Evolutionary conservation across 2,888 invertebrate species (phyloP), one percentile per base, ranked within the genome.

Genomic region (Drosophila heteroneura): DNA sequence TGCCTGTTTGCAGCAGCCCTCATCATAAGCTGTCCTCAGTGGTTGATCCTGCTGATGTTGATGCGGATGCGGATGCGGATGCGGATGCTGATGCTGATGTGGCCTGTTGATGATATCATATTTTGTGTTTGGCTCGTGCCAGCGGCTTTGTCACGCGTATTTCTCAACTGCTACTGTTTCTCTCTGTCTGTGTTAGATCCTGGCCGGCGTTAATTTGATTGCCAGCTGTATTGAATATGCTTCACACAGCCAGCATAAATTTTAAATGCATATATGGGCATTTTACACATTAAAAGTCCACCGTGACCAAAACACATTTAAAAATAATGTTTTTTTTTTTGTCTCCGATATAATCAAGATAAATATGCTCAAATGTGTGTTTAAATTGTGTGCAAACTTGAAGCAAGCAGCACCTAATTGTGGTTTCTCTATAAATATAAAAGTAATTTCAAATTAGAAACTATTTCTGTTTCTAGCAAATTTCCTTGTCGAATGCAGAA

Each of bases 71-170:
- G 5, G 41, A 41, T 71, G 74, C 6, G n/a, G n/a, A n/a, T n/a
- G n/a, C n/a, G n/a, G n/a, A n/a, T n/a, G 63, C 1, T 41, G 56
- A 37, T 68, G 74, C 7, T 35, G 65, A 22, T 59, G 65, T 58
- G 52, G 68, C 44, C 14, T 63, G 67, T 35, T 70, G 78, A 81
- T 77, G 77, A 69, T 81, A 88, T 85, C 83, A 65, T 60, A 62
- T 82, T 75, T 66, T 81, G 67, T 57, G 12, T 22, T 39, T 41
- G 76, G 78, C 86, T 83, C 90, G 86, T 87, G 86, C 82, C 86
- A 71, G 60, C 63, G 72, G 58, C 81, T 71, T 70, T 83, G 86
- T 79, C 90, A 86, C 83, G 86, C 87, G 78, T 78, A 74, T 83
- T 85, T 62, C 10, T 26, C 9, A 30, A 41, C 16, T 22, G 47